A percentile compares a stretch with the other conserved stretches of the same genome.
Evolutionary conservation across 2,113 vertebrate genomes (phyloP).

Genomic region (Chaetorhynchus papuensis): DNA sequence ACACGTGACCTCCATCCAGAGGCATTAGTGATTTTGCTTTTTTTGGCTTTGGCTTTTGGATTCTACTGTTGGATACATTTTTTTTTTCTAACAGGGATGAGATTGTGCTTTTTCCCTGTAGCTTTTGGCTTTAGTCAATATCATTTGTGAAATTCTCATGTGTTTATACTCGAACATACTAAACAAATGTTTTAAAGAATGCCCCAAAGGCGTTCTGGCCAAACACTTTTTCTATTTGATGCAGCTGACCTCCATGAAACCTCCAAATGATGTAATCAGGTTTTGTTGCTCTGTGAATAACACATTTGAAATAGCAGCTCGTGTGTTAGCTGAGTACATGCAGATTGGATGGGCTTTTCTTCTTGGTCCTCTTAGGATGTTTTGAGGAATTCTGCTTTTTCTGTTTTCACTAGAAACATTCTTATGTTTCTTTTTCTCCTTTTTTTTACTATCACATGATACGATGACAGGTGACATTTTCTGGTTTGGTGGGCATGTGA

Average conservation of each 20-base stretch:
- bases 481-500: background rate
- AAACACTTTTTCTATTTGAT: background rate
- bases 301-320: background rate
- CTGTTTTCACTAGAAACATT: background rate
- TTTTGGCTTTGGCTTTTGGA: background rate
- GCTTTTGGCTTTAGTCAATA: background rate
- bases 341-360: background rate
- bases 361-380: background rate
- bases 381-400: background rate
- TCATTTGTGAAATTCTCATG: background rate
- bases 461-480: background rate
- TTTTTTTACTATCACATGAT: background rate
- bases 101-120: background rate
- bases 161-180: background rate
- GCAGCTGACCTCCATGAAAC: constrained; percentile 12
- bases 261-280: background rate
- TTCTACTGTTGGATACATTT: background rate
- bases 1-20: background rate
- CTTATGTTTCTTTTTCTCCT: background rate
- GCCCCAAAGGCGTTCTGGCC: background rate
- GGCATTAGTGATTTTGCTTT: background rate
- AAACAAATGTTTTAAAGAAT: background rate
- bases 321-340: background rate
- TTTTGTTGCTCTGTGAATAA: constrained; percentile 8
- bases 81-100: background rate